These are phyloP conservation scores for Vanessa atalanta DNA, from an alignment of 1,140 invertebrate genomes.

Conservation along the genomic window DNA sequence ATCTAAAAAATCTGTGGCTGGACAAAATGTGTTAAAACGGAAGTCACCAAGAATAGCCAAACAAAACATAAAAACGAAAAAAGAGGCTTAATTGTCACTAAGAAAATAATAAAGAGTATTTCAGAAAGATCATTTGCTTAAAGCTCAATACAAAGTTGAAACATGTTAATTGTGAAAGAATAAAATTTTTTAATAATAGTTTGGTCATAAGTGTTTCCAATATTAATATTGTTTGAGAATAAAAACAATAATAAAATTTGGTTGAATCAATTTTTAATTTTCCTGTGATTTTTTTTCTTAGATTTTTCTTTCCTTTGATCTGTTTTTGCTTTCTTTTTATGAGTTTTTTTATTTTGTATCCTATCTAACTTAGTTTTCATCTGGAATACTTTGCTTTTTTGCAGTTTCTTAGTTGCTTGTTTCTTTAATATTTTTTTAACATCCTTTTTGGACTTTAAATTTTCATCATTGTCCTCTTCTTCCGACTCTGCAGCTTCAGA, in stretches of 20 bases:
- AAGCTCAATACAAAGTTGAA: too few species aligned
- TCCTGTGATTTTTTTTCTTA: constrained; percentile 67
- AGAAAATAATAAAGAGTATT: constrained; percentile 8
- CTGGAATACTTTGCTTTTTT: constrained; percentile 88
- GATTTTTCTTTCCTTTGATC: constrained; percentile 69
- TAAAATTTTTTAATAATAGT: too few species aligned
- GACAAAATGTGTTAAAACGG: constrained; percentile 38
- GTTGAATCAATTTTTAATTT: constrained; percentile 53
- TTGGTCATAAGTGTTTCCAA: too few species aligned
- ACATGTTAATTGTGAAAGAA: too few species aligned
- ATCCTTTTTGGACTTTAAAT: constrained; percentile 83
- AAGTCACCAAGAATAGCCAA: constrained; percentile 48
- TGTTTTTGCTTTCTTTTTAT: constrained; percentile 68
- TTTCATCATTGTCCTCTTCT: constrained; percentile 63
- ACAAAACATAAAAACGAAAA: constrained; percentile 30
- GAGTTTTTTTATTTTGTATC: constrained; percentile 82
- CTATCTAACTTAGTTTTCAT: constrained; percentile 86
- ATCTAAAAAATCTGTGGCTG: neutral
- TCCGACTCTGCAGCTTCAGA: constrained; percentile 66
- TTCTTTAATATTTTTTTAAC: constrained; percentile 85
- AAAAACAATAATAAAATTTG: neutral
- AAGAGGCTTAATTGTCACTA: constrained; percentile 2
- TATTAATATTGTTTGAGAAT: neutral
- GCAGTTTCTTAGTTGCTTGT: constrained; percentile 84
- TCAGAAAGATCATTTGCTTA: neutral